phyloP scores from a whole-genome alignment of 2,113 vertebrate species.

The Cinclus cinclus region DNA sequence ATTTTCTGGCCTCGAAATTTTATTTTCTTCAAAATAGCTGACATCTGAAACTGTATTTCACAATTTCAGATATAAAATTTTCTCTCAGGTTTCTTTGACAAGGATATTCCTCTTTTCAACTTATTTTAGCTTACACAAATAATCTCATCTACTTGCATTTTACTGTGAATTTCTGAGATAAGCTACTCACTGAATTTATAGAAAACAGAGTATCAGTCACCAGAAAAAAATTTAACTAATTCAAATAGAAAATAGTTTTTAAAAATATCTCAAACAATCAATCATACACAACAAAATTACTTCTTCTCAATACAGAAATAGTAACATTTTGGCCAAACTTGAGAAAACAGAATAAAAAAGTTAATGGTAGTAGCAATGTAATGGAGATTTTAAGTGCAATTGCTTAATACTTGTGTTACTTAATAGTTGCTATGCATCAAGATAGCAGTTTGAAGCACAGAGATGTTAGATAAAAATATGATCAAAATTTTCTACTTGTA shows the following conservation, averaged over 20 bases:
- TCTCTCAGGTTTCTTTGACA: not conserved
- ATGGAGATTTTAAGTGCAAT: not conserved
- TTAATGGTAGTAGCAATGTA: not conserved
- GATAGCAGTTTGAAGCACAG: not conserved
- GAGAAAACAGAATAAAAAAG: not conserved
- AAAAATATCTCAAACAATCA: not conserved
- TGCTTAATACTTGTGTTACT: not conserved
- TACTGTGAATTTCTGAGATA: not conserved
- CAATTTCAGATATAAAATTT: not conserved
- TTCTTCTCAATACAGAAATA: not conserved
- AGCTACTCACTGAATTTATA: not conserved
- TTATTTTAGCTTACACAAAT: constrained; percentile 16
- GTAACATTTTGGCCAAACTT: not conserved
- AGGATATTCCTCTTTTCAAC: not conserved
- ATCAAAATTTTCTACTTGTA: not conserved
- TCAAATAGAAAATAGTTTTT: not conserved
- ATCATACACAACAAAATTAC: not conserved
- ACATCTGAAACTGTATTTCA: constrained; percentile 4
- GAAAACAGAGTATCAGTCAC: not conserved
- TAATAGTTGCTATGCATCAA: not conserved
- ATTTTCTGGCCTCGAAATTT: not conserved
- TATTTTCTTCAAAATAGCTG: constrained; percentile 17
- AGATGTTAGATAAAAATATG: not conserved
- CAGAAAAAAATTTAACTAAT: not conserved
- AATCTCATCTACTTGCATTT: not conserved